Evolutionary conservation across 1,140 invertebrate species (phyloP), one percentile per base, ranked within the genome.

Genomic region (Gonioctena quinquepunctata): DNA sequence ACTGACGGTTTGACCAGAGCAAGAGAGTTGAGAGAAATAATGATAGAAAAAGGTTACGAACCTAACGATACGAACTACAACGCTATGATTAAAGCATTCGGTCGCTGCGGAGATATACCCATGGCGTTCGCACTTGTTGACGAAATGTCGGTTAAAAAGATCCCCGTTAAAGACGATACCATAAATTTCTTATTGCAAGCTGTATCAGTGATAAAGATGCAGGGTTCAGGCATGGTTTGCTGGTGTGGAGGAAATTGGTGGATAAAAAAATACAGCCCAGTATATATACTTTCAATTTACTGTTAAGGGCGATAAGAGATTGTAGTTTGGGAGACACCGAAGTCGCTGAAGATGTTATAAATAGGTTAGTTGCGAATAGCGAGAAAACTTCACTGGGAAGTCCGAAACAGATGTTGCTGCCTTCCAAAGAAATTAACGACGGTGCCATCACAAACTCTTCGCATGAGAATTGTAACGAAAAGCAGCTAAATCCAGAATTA

Each of bases 21-120:
- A 0, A 86, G 81, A 25, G 77, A 88, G 69, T 84, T 96, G 25
- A 82, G 90, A 62, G 81, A 89, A 71, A 83, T 89, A 18, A 91
- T 96, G 86, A 79, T 86, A 52, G 87, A 91, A 69, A 93, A 92
- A 76, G 85, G 87, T 3, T 84, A 90, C 72, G 77, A 87, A 54
- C 87, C 92, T 1, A 96, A 95, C 83, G 77, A 89, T 1, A 89
- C 89, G 2, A 94, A 93, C 80, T 96, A 94, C 74, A 91, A 96
- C 88, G 88, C 91, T 3, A 92, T 97, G 90, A 93, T 97, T 6
- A 97, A 96, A 87, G 93, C 94, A 2, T 98, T 94, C 87, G 94
- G 93, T 2, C 84, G 90, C 71, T 93, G 92, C 84, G 91, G 91
- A 3, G 90, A 95, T 81, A 76, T 95, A 11, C 68, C 87, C 57